Evolutionary conservation across 2,113 vertebrate species (phyloP).

Genomic region (Cranoglanis bouderius): DNA sequence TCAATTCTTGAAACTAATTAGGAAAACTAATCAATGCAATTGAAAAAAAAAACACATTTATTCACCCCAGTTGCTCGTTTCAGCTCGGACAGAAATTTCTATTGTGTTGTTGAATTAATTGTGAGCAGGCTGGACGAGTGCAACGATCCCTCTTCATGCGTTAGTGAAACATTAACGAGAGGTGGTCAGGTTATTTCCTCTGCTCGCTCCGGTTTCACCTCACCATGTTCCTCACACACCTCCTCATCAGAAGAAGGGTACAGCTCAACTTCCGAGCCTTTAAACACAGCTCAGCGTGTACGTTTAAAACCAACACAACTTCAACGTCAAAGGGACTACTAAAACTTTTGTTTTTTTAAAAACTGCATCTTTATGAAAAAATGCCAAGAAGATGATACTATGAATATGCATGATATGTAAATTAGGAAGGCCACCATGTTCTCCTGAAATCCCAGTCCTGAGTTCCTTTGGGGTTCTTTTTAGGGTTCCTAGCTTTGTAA

Average conservation of each 20-base stretch:
- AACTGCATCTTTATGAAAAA: background rate
- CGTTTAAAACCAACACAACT: background rate
- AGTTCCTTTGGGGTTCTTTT: background rate
- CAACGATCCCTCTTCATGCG: slow-evolving; percentile 27
- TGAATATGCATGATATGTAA: background rate
- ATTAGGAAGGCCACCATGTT: background rate
- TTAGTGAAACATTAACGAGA: slow-evolving; percentile 73
- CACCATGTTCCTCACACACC: background rate
- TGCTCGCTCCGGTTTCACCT: slow-evolving; percentile 36
- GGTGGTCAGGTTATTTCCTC: slow-evolving; percentile 70
- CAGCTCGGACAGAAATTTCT: background rate
- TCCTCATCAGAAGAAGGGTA: background rate
- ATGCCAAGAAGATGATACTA: too few relatives aligned
- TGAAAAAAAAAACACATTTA: background rate
- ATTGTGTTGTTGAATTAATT: slow-evolving; percentile 22
- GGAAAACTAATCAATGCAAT: background rate
- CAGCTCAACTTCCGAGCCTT: background rate
- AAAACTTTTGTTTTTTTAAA: too few relatives aligned
- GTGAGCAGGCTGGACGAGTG: slow-evolving; percentile 18
- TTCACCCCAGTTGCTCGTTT: background rate
- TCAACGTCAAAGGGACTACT: background rate
- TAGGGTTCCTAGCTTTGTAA: background rate
- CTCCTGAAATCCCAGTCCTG: background rate
- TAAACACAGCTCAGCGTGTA: background rate
- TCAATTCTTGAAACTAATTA: background rate